phyloP scores from a whole-genome alignment of 1,140 invertebrate genomes.

The Drosophila santomea region DNA sequence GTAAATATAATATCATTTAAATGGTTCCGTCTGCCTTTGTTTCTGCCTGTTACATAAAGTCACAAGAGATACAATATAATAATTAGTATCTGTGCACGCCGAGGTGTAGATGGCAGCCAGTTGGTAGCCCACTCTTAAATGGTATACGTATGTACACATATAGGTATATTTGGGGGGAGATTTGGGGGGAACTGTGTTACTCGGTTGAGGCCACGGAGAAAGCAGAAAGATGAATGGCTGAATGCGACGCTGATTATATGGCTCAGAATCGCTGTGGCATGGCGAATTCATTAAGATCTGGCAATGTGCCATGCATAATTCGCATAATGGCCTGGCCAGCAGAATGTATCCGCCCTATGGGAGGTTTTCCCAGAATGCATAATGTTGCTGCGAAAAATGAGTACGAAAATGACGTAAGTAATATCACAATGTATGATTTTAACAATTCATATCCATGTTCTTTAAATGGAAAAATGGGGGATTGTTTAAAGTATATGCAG shows the following conservation, averaged over 20 bases:
- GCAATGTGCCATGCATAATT: conserved; percentile 41
- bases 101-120: conserved; percentile 63
- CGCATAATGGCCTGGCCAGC: conserved; percentile 19
- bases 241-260: conserved; percentile 39
- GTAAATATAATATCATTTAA: conserved; percentile 80
- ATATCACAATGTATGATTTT: no score
- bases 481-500: no score
- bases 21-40: conserved; percentile 52
- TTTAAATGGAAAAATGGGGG: no score
- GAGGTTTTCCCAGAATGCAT: conserved; percentile 12
- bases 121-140: conserved; percentile 24
- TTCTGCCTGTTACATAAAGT: conserved; percentile 67
- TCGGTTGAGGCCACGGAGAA: conserved; percentile 54
- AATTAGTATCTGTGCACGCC: conserved; percentile 71
- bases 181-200: conserved; percentile 29
- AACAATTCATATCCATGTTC: no score
- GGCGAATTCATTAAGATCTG: conserved; percentile 49
- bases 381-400: conserved; percentile 4
- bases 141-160: not conserved
- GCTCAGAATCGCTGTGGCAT: conserved; percentile 57
- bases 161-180: not conserved
- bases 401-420: not conserved
- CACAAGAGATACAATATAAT: conserved; percentile 74
- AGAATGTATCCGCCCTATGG: conserved; percentile 8
- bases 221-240: conserved; percentile 65